Percentiles rank a stretch among this genome's conserved stretches.
Evolutionary conservation across 2,888 invertebrate genomes (phyloP).

Genomic region (Nycteola revayana): DNA sequence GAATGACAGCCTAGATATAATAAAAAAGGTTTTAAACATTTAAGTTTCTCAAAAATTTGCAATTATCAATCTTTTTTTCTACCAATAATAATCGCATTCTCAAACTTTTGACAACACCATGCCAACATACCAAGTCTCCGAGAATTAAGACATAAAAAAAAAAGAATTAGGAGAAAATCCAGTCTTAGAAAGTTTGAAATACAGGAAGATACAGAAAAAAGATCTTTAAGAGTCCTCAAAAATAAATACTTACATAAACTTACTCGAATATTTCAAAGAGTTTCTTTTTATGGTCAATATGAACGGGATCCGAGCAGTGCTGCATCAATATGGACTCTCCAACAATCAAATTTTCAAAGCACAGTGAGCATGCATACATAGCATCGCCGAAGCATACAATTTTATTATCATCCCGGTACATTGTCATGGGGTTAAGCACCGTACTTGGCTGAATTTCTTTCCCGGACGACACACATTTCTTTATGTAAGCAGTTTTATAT

Average conservation of each 20-base stretch:
- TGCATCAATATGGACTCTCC: constrained; percentile 70
- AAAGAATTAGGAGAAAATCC: neutral
- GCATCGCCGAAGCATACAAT: constrained; percentile 75
- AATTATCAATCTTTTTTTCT: too few species aligned
- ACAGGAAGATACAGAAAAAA: neutral
- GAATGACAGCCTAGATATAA: too few species aligned
- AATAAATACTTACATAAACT: neutral
- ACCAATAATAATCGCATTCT: neutral
- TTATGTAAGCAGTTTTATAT: constrained; percentile 73
- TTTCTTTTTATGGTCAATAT: constrained; percentile 51
- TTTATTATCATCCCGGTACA: constrained; percentile 73
- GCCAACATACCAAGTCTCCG: constrained; percentile 14
- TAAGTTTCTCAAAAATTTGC: too few species aligned
- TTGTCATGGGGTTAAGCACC: constrained; percentile 68
- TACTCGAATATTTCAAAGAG: constrained; percentile 50
- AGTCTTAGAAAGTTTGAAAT: neutral
- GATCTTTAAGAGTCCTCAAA: neutral
- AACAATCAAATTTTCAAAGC: constrained; percentile 65
- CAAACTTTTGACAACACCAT: constrained; percentile 2
- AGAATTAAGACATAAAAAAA: neutral
- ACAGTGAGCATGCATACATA: constrained; percentile 66
- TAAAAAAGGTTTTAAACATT: too few species aligned
- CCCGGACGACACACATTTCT: constrained; percentile 61
- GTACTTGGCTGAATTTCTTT: constrained; percentile 74
- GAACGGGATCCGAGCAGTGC: constrained; percentile 55